These are phyloP conservation scores for Oreochromis aureus DNA, from an alignment of 2,113 vertebrate genomes.

Conservation along the genomic window DNA sequence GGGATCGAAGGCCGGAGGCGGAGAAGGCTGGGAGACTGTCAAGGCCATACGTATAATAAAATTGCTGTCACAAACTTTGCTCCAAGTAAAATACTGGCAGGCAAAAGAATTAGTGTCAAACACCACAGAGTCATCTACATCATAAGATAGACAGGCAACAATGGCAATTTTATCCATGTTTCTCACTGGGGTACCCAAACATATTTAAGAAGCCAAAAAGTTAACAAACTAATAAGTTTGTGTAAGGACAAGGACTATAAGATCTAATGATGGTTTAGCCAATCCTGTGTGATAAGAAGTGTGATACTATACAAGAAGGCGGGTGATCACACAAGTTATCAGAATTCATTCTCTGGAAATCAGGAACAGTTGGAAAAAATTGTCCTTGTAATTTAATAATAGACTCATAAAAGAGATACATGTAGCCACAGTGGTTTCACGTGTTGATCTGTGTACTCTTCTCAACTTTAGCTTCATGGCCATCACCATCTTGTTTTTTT, in stretches of 20 bases:
- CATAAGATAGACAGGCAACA: not conserved
- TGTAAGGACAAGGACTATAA: not conserved
- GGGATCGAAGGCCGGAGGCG: not conserved
- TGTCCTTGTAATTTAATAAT: not conserved
- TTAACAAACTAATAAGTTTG: not conserved
- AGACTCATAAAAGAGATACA: not conserved
- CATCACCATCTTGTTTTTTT: not conserved
- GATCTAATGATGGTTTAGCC: not conserved
- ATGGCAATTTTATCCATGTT: not conserved
- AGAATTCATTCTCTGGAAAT: not conserved
- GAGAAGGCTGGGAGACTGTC: not conserved
- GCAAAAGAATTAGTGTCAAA: not conserved
- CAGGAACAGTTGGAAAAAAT: not conserved
- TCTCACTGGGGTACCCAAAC: not conserved
- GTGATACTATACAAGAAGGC: not conserved
- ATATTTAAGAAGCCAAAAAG: not conserved
- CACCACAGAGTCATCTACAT: not conserved
- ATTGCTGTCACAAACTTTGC: not conserved
- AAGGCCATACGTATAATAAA: not conserved
- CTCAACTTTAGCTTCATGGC: not conserved
- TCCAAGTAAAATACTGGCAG: not conserved
- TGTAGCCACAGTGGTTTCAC: not conserved
- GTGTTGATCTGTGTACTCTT: not conserved
- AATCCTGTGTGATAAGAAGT: not conserved
- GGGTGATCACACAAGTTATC: not conserved